Base-by-base conservation (phyloP, 2,888 invertebrate genomes). In the Phaonia tiefii region DNA sequence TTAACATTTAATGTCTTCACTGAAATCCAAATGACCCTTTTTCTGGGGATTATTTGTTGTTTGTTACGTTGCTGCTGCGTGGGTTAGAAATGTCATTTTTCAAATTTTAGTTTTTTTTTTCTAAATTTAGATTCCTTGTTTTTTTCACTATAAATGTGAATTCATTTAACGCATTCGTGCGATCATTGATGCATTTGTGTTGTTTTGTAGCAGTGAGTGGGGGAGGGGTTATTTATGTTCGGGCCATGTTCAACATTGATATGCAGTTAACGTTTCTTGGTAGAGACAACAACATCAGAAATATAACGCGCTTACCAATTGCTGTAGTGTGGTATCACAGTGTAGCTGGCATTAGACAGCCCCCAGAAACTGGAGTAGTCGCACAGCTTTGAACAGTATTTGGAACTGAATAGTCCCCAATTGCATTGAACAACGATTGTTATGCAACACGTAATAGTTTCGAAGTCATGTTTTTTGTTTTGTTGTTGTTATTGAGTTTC, bases 231-330 rank as follows among this genome's bases (percentile, higher is more conserved):
- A 63, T 63, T 63, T 63, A 63, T 63, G 63, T 63, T 63, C 39
- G 42, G 63, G 17, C 13, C n/a, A n/a, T 75, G 67, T 31, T 31
- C 31, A 31, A 31, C 81, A 81, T 81, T 81, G 72, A 65, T 58
- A 81, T 81, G 81, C 81, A 75, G 75, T 72, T 69, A 78, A 81
- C 81, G 81, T 81, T 75, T 26, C 65, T 44, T n/a, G 39, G n/a
- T 42, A 42, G 8, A 22, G 22, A 63, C 17, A 63, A 39, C 39
- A 20, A 63, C 39, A 63, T 11, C 37, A 60, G 39, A n/a, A 46
- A 1, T n/a, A 46, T 15, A 4, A 17, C 63, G 42, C 63, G 42
- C 22, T 63, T 39, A 63, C 39, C 63, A 54, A 54, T 54, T 54
- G 22, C 54, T 20, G 54, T 54, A 20, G 17, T 54, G 54, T 54